Evolutionary conservation across 2,888 invertebrate species (phyloP).

Genomic region (Automeris io): DNA sequence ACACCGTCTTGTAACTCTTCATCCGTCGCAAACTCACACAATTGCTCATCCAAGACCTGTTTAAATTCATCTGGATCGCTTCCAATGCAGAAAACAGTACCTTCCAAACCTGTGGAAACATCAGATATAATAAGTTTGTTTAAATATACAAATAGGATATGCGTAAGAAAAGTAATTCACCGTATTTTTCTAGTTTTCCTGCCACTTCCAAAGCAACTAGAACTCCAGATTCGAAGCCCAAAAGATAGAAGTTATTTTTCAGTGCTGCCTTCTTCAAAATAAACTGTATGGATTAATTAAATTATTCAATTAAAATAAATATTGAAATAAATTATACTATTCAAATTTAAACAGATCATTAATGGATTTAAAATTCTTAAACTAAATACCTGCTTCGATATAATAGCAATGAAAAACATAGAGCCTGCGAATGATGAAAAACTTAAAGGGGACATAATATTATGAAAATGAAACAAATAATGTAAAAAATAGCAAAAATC

Average conservation of each 20-base stretch:
- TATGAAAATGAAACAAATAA: too few species aligned
- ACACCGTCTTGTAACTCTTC: too few species aligned
- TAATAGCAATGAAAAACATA: too few species aligned
- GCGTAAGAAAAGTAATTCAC: slow-evolving; percentile 23
- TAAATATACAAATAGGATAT: background rate
- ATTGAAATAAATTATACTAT: background rate
- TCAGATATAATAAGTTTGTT: too few species aligned
- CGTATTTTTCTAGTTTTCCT: slow-evolving; percentile 39
- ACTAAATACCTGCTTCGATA: too few species aligned
- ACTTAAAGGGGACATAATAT: too few species aligned
- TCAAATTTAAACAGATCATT: too few species aligned
- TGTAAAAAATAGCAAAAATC: too few species aligned
- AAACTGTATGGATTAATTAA: slow-evolving; percentile 22
- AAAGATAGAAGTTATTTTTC: slow-evolving; percentile 33
- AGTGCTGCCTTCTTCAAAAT: slow-evolving; percentile 26
- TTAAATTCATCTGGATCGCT: slow-evolving; percentile 34
- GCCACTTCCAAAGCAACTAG: slow-evolving; percentile 45
- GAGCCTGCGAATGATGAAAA: too few species aligned
- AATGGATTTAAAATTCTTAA: too few species aligned
- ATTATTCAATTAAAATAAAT: background rate
- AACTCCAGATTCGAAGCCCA: too few species aligned
- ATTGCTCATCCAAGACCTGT: slow-evolving; percentile 24
- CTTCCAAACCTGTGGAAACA: slow-evolving; percentile 39
- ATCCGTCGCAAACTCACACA: too few species aligned
- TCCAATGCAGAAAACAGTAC: slow-evolving; percentile 49